Evolutionary conservation across 2,797 vertebrate species (phyloP).

Genomic region (Mus spretus): DNA sequence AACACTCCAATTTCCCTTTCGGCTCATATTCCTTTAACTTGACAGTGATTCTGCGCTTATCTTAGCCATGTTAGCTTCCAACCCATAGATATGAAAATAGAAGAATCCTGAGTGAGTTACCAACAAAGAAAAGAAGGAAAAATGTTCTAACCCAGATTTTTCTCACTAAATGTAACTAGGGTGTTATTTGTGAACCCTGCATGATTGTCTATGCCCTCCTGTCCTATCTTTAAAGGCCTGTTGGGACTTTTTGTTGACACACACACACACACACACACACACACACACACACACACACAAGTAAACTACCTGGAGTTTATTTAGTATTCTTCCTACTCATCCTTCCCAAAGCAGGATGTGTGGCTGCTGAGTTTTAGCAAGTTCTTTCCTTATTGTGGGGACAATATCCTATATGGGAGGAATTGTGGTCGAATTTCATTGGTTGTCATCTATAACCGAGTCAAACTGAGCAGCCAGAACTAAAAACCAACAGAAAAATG

Average conservation of each 20-base stretch:
- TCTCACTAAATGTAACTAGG: constrained; percentile 15
- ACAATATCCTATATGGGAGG: not conserved
- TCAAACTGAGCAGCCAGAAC: constrained; percentile 4
- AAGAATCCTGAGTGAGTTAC: not conserved
- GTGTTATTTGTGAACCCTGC: constrained; percentile 16
- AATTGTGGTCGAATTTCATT: not conserved
- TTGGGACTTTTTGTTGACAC: constrained; percentile 32
- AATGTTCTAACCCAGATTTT: constrained; percentile 55
- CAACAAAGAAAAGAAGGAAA: constrained; percentile 53
- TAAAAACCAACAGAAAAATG: not conserved
- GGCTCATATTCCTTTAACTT: constrained; percentile 52
- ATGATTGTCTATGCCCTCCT: not conserved
- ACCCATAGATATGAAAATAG: constrained; percentile 26
- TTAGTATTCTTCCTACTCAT: not conserved
- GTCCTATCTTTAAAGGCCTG: not conserved
- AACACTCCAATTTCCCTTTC: constrained; percentile 36
- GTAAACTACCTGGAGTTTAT: not conserved
- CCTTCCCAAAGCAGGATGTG: not conserved
- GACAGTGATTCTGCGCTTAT: constrained; percentile 8
- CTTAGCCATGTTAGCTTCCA: constrained; percentile 16
- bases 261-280: not conserved
- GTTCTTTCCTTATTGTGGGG: not conserved
- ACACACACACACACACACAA: not conserved
- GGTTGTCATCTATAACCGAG: not conserved
- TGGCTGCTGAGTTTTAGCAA: not conserved